A percentile compares a stretch with the other conserved stretches of the same genome.
Conservation (phyloP, 2,888 invertebrate genomes). For the Campaea margaritaria region DNA sequence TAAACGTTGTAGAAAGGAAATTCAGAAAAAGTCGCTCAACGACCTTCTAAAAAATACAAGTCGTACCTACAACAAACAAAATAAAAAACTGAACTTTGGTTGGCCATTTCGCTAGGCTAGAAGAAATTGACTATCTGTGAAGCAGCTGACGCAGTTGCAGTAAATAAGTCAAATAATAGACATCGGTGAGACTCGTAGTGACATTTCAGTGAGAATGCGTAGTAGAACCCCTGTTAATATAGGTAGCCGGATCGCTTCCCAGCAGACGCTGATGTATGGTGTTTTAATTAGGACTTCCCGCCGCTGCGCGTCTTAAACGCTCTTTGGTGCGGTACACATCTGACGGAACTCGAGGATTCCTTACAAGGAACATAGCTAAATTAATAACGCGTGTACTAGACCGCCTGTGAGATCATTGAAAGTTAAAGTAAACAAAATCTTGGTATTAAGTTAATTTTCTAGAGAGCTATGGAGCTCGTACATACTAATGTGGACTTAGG, state of each 20-base stretch:
- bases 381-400: slow-evolving; percentile 6
- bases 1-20: too few relatives aligned
- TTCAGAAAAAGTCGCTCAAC: too few relatives aligned
- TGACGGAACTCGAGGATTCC: slow-evolving; percentile 22
- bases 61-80: too few relatives aligned
- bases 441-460: too few relatives aligned
- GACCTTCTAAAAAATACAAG: too few relatives aligned
- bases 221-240: slow-evolving; percentile 54
- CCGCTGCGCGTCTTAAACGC: slow-evolving; percentile 32
- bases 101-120: too few relatives aligned
- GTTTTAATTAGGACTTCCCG: slow-evolving; percentile 82
- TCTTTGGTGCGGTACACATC: slow-evolving; percentile 5
- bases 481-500: too few relatives aligned
- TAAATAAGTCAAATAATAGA: too few relatives aligned
- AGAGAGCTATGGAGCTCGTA: too few relatives aligned
- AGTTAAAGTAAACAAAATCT: background rate
- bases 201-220: slow-evolving; percentile 37
- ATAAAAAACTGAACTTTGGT: too few relatives aligned
- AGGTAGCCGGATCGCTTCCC: slow-evolving; percentile 57
- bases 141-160: background rate
- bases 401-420: background rate
- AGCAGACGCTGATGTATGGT: slow-evolving; percentile 72
- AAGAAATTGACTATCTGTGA: too few relatives aligned
- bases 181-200: too few relatives aligned
- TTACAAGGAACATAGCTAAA: slow-evolving; percentile 4